phyloP scores from a whole-genome alignment of 2,888 invertebrate species.

The Trissoscelio sp. region DNA sequence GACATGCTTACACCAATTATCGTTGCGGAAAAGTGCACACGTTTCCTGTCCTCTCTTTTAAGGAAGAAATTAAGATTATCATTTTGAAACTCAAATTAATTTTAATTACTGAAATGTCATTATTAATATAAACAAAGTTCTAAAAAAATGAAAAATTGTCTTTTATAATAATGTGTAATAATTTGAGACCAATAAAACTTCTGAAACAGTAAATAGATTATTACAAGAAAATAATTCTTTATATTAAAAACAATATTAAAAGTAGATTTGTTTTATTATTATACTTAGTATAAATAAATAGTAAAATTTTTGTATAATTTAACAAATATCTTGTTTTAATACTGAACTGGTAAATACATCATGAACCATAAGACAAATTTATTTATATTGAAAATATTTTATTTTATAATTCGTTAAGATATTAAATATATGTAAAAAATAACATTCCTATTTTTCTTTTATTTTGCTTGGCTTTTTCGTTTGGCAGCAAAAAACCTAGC shows the following conservation, averaged over 20 bases:
- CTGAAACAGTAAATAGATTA: too few relatives aligned
- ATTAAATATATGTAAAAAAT: neutral
- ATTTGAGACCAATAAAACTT: too few relatives aligned
- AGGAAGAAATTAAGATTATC: slow-evolving; percentile 52
- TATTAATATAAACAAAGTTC: slow-evolving; percentile 9
- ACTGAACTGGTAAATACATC: too few relatives aligned
- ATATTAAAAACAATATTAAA: too few relatives aligned
- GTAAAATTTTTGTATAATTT: too few relatives aligned
- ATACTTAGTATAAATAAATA: too few relatives aligned
- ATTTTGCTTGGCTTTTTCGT: slow-evolving; percentile 49
- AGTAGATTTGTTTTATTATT: too few relatives aligned
- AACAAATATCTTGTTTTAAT: too few relatives aligned
- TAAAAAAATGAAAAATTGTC: neutral
- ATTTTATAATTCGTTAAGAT: neutral
- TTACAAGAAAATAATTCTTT: too few relatives aligned
- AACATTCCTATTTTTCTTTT: neutral
- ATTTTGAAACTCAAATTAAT: slow-evolving; percentile 52
- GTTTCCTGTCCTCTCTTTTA: slow-evolving; percentile 56
- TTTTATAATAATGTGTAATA: too few relatives aligned
- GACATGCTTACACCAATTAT: slow-evolving; percentile 50
- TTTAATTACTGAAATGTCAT: slow-evolving; percentile 42
- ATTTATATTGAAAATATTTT: neutral
- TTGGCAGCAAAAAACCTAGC: slow-evolving; percentile 79
- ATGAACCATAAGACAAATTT: too few relatives aligned
- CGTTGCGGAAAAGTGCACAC: slow-evolving; percentile 65